Base-by-base conservation (phyloP, 2,113 vertebrate species). In the Nyctereutes procyonoides region DNA sequence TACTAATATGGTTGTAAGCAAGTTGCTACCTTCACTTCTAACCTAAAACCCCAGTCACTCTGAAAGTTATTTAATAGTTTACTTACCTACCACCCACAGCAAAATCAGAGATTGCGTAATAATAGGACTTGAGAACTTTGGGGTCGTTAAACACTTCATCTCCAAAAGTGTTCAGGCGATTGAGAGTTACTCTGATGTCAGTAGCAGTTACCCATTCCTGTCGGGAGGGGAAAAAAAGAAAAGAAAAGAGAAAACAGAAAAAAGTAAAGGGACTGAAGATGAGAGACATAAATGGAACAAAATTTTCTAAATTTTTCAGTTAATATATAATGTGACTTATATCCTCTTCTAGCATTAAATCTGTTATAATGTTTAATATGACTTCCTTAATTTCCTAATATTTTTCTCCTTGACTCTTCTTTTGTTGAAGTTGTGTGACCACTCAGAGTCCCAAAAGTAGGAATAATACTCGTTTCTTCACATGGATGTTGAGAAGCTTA, bases 141-240 rank as follows among this genome's bases (percentile, higher is more conserved):
- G 99, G 99, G 96, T 99, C 99, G 1, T 99, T 99, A 98, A 99
- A 99, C 48, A 99, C 99, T 98, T 99, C 99, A 81, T 99, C 99
- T 98, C 99, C 99, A 28, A 99, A 99, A 0, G 99, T 99, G 98
- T 99, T 99, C 95, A 99, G 99, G 30, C 99, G 99, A 98, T 99
- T 99, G 95, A 99, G 99, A 77, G 99, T 99, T 96, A 99, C 99
- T 97, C 99, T 98, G 98, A 99, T 99, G 97, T 99, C 99, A 5
- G 99, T 99, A 97, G 99, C 99, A 0, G 99, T 99, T 97, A 99
- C 99, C 99, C 99, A 99, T 94, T 99, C 99, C 99, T 99, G 93
- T 20, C 28, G 86, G 87, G 13, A 91, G 20, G 62, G 35, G 2
- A 48, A 16, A 26, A 26, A 58, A 65, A 48, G 26, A 24, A 76